A percentile compares a stretch with the other conserved stretches of the same genome.
Conservation (phyloP, 1,140 invertebrate genomes). For the Araneus ventricosus region DNA sequence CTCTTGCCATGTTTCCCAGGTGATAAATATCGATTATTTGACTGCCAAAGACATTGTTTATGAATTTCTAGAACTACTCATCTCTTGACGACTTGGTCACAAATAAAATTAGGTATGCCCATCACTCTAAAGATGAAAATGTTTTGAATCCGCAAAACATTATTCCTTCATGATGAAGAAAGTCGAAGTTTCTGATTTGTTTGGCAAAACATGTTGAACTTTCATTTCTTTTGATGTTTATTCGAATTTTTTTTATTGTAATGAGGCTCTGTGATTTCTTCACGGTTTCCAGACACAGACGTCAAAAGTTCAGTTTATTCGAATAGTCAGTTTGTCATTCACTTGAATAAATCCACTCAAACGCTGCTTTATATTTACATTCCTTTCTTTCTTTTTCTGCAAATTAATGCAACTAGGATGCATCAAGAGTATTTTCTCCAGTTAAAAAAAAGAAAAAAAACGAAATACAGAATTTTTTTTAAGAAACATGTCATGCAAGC, state of each 20-base stretch:
- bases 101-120: not conserved
- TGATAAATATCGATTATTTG: slow-evolving; percentile 23
- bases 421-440: too few species aligned
- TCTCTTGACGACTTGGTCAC: slow-evolving; percentile 2
- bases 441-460: too few species aligned
- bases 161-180: not conserved
- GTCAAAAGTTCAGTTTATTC: too few species aligned
- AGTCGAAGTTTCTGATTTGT: not conserved
- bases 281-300: too few species aligned
- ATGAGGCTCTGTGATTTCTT: too few species aligned
- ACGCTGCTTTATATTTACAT: too few species aligned
- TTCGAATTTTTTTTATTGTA: not conserved
- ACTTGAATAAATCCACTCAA: too few species aligned
- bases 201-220: not conserved
- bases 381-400: too few species aligned
- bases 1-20: not conserved
- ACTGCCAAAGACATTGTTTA: not conserved
- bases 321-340: too few species aligned
- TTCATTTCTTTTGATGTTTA: not conserved
- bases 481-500: too few species aligned
- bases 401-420: too few species aligned
- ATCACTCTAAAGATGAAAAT: not conserved
- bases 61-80: not conserved
- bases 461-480: too few species aligned
- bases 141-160: not conserved